Base-by-base conservation (phyloP, 92 coral and sea anemone species). In the Pocillopora grandis region DNA sequence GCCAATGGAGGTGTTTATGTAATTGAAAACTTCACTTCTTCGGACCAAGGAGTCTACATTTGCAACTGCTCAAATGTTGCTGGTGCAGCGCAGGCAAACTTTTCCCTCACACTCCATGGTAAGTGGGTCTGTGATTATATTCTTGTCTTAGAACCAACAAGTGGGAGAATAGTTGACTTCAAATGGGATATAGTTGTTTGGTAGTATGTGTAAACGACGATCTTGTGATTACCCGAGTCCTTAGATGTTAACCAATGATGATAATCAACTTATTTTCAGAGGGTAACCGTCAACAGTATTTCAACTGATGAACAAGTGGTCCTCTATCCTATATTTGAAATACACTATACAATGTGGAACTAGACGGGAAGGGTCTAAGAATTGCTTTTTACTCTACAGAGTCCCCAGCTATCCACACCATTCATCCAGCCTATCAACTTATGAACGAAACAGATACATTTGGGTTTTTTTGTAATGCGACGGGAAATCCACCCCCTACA, bases 391-490 rank as follows among this genome's bases (percentile, higher is more conserved):
- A 37, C 21, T 37, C 17, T 9, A 57, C 88, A 93, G 97, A 71
- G 63, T 74, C 86, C 1, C 97, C 97, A 48, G n/a, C 23, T 13
- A 91, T 93, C 19, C 87, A 86, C 60, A 36, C 66, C 76, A 76
- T 87, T 62, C 58, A 33, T 70, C 98, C 98, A 14, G 68, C 10
- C 37, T 59, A 78, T 12, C 93, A 91, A 52, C 77, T 76, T 42
- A 57, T 87, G 66, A 85, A 93, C 76, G 98, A 94, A 71, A 92
- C 95, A 18, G 90, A 76, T 21, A 52, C 86, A 20, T 48, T 92
- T 48, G 55, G 58, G 8, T 58, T 94, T 31, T 89, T 86, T 86
- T 94, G 98, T 58, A 88, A 94, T 80, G 94, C 89, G 10, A 88
- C 94, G 3, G 98, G 98, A 18, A 86, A 94, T 77, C 84, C 76